phyloP scores from a whole-genome alignment of 2,888 invertebrate genomes.

The Coecobrya sp. region DNA sequence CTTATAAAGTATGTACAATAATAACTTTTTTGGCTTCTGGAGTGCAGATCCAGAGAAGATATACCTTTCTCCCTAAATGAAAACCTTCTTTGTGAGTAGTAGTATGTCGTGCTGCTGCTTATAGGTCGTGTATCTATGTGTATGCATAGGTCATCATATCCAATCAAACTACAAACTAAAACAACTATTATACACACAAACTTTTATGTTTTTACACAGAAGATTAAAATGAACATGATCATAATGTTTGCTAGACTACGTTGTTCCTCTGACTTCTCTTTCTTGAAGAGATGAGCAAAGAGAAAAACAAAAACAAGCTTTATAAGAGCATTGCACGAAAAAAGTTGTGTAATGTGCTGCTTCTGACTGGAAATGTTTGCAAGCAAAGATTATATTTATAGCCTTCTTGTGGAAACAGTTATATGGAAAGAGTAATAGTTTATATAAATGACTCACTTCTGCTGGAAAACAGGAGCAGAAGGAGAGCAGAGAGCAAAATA shows the following conservation, averaged over 20 bases:
- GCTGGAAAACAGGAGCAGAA: conserved; percentile 28
- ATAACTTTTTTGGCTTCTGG: neutral
- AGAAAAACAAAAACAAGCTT: conserved; percentile 40
- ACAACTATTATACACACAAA: neutral
- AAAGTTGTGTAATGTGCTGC: conserved; percentile 25
- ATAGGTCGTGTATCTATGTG: too few species aligned
- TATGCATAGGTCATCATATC: neutral
- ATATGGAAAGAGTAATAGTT: neutral
- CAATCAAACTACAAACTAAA: neutral
- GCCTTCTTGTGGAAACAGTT: neutral
- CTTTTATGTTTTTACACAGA: neutral
- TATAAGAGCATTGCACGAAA: neutral
- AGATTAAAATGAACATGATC: neutral
- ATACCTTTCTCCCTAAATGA: too few species aligned
- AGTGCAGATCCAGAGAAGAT: neutral
- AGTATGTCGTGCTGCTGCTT: too few species aligned
- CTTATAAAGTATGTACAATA: neutral
- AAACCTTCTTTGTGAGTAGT: too few species aligned
- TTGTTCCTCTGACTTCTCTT: neutral
- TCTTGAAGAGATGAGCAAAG: neutral
- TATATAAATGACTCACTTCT: conserved; percentile 49
- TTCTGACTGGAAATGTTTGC: neutral
- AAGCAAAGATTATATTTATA: neutral
- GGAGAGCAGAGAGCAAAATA: neutral
- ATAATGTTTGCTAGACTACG: neutral